These are phyloP conservation scores for Cyanoderma ruficeps DNA, from an alignment of 2,113 vertebrate species.

Conservation along the genomic window DNA sequence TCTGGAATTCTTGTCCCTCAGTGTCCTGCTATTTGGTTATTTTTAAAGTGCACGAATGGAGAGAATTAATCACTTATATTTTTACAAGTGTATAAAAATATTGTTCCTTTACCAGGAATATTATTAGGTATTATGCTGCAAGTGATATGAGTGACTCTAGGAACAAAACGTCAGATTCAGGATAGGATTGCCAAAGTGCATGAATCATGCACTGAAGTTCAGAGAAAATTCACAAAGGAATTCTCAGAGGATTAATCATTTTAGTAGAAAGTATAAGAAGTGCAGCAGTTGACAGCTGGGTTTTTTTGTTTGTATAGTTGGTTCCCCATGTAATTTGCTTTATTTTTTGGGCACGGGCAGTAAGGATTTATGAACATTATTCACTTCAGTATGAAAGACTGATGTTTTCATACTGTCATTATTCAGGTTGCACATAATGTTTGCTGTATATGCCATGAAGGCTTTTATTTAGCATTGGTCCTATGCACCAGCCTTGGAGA, in stretches of 20 bases:
- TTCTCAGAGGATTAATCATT: conserved; percentile 13
- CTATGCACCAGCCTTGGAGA: background rate
- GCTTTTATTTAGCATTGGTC: background rate
- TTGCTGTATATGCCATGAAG: background rate
- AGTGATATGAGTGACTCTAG: background rate
- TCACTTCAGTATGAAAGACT: background rate
- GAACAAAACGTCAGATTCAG: background rate
- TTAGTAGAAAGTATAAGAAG: background rate
- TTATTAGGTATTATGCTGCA: background rate
- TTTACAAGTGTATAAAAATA: background rate
- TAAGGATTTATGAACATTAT: background rate
- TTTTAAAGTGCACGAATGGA: conserved; percentile 22
- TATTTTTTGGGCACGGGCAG: background rate
- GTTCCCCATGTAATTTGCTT: background rate
- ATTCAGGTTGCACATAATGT: background rate
- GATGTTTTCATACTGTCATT: background rate
- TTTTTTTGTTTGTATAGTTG: background rate
- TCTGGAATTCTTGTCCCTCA: conserved; percentile 16
- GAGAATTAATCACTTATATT: conserved; percentile 34
- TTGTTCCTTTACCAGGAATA: background rate
- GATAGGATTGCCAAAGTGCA: background rate
- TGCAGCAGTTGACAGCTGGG: background rate
- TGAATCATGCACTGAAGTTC: conserved; percentile 7
- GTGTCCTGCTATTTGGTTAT: conserved; percentile 33
- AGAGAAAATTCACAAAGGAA: background rate